Evolutionary conservation across 2,888 invertebrate genomes (phyloP).

Genomic region (Drosophila leonis): DNA sequence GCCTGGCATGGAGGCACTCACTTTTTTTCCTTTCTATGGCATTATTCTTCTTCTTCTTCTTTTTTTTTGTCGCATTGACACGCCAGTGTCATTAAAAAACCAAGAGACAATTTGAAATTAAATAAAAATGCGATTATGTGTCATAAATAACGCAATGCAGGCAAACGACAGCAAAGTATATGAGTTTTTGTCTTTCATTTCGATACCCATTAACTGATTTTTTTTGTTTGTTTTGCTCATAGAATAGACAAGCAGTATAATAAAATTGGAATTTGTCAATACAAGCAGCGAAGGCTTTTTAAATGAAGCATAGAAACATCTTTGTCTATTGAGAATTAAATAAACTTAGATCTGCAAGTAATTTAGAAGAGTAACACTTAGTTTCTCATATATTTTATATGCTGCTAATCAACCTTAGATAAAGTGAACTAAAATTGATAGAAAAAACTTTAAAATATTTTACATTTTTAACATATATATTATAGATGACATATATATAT

Average conservation of each 20-base stretch:
- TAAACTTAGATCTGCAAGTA: background rate
- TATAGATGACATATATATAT: no score
- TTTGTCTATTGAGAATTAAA: background rate
- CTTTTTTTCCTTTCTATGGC: slow-evolving; percentile 11
- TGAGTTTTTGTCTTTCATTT: slow-evolving; percentile 32
- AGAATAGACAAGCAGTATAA: slow-evolving; percentile 9
- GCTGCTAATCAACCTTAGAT: no score
- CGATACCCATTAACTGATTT: background rate
- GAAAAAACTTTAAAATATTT: no score
- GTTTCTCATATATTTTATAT: no score
- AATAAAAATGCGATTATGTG: slow-evolving; percentile 78
- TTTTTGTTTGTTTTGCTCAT: background rate
- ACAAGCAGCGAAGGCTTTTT: background rate
- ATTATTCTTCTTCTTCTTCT: slow-evolving; percentile 22
- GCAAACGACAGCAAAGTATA: slow-evolving; percentile 43
- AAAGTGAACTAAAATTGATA: no score
- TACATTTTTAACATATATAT: no score
- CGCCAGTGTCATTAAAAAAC: slow-evolving; percentile 72
- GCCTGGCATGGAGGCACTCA: slow-evolving; percentile 9
- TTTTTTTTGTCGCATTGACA: slow-evolving; percentile 70
- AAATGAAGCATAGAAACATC: background rate
- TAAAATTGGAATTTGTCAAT: slow-evolving; percentile 1
- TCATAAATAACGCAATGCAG: slow-evolving; percentile 69
- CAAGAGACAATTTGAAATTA: slow-evolving; percentile 61
- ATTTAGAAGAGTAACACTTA: no score